Evolutionary conservation across 2,888 invertebrate species (phyloP).

Genomic region (Sphinx pinastri): DNA sequence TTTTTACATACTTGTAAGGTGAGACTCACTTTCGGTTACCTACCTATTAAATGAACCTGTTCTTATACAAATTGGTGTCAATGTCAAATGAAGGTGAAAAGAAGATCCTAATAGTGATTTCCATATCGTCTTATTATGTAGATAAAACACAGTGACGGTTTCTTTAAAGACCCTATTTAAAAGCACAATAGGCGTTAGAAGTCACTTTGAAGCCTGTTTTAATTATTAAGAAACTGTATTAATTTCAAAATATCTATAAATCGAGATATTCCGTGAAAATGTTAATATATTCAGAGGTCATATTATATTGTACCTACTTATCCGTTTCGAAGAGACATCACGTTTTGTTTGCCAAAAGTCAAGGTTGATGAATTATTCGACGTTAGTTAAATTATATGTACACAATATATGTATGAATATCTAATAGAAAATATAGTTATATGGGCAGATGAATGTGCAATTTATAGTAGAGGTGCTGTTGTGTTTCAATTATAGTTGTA

Average conservation of each 20-base stretch:
- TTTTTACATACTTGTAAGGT: slow-evolving; percentile 54
- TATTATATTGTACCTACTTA: slow-evolving; percentile 43
- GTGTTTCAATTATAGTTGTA: too few species aligned
- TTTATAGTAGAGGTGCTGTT: neutral
- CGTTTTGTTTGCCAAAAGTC: slow-evolving; percentile 56
- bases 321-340: slow-evolving; percentile 38
- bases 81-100: slow-evolving; percentile 69
- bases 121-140: neutral
- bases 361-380: slow-evolving; percentile 48
- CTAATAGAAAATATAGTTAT: neutral
- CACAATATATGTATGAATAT: neutral
- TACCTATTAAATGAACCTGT: slow-evolving; percentile 59
- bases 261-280: slow-evolving; percentile 53
- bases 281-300: slow-evolving; percentile 65
- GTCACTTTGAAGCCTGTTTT: slow-evolving; percentile 30
- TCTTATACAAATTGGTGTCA: slow-evolving; percentile 69
- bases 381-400: slow-evolving; percentile 34
- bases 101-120: slow-evolving; percentile 46
- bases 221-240: slow-evolving; percentile 43
- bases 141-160: neutral
- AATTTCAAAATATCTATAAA: slow-evolving; percentile 50
- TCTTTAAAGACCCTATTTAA: neutral
- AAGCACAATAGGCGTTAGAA: neutral
- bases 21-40: slow-evolving; percentile 64
- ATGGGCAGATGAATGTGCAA: neutral